Conservation (phyloP, 2,113 vertebrate genomes). For the human (Homo sapiens) region GRCh38 chr12:43062501-43063000, state of each 20-base stretch:
- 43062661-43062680: slow-evolving; percentile 33
- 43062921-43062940: not conserved
- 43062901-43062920: not conserved
- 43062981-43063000: slow-evolving; percentile 60
- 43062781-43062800: slow-evolving; percentile 18
- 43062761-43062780: not conserved
- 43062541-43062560: not conserved
- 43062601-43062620: slow-evolving; percentile 43
- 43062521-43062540: slow-evolving; percentile 11
- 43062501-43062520: not conserved
- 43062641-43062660: slow-evolving; percentile 38
- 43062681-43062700: slow-evolving; percentile 49
- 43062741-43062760: not conserved
- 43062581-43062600: slow-evolving; percentile 29
- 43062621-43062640: slow-evolving; percentile 23
- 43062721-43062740: slow-evolving; percentile 27
- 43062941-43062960: slow-evolving; percentile 18
- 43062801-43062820: not conserved
- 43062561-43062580: not conserved
- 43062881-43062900: slow-evolving; percentile 41
- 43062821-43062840: not conserved
- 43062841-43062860: slow-evolving; percentile 13
- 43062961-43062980: slow-evolving; percentile 55
- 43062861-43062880: not conserved
- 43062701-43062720: not conserved